These are phyloP conservation scores for Callaeas wilsoni DNA, from an alignment of 2,113 vertebrate genomes.

Conservation along the genomic window DNA sequence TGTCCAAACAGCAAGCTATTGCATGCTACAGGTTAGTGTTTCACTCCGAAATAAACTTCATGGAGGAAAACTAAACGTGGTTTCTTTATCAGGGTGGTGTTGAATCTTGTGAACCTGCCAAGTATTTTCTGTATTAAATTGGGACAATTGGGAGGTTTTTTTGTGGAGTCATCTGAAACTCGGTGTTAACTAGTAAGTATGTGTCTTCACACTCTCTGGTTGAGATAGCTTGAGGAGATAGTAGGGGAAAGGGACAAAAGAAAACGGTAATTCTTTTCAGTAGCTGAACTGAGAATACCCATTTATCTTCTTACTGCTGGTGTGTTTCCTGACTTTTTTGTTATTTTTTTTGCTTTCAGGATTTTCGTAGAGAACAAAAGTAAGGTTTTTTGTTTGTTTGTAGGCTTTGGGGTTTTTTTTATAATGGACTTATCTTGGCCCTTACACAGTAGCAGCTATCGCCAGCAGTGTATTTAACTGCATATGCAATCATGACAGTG, in stretches of 20 bases:
- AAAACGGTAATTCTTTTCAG: not conserved
- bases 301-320: not conserved
- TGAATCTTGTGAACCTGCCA: not conserved
- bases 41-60: not conserved
- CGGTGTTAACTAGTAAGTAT: not conserved
- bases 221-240: not conserved
- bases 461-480: not conserved
- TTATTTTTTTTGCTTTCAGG: not conserved
- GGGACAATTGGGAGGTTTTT: not conserved
- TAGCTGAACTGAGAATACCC: not conserved
- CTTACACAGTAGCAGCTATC: not conserved
- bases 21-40: constrained; percentile 90
- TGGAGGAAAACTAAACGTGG: not conserved
- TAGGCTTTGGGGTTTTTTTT: not conserved
- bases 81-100: not conserved
- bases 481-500: not conserved
- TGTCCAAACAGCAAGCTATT: constrained; percentile 97
- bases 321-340: not conserved
- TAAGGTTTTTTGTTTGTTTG: not conserved
- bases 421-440: not conserved
- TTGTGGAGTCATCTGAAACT: not conserved
- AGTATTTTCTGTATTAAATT: not conserved
- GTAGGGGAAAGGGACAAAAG: not conserved
- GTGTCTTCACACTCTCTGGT: not conserved
- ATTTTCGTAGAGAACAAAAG: not conserved